Conservation (phyloP, 2,888 invertebrate genomes). For the Acrobasis repandana region DNA sequence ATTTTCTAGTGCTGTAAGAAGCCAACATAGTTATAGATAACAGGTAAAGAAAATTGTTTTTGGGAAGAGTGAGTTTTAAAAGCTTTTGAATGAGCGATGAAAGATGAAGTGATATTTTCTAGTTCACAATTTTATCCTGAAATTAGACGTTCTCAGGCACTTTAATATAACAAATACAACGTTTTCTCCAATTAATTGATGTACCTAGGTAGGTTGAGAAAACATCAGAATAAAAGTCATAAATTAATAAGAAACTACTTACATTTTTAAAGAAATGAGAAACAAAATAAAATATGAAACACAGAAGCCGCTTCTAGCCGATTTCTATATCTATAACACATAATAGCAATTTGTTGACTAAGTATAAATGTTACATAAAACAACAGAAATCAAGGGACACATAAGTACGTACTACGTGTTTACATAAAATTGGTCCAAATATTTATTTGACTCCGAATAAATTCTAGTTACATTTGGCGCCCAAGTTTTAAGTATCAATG, state of each 20-base stretch:
- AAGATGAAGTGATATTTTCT: background rate
- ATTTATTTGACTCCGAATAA: slow-evolving; percentile 50
- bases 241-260: no score
- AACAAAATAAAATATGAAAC: no score
- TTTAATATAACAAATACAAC: background rate
- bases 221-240: background rate
- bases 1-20: background rate
- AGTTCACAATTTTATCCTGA: background rate
- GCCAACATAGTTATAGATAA: background rate
- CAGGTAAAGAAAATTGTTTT: background rate
- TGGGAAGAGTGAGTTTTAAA: background rate
- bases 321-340: no score
- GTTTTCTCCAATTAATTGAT: background rate
- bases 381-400: slow-evolving; percentile 24
- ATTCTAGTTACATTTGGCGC: slow-evolving; percentile 24
- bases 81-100: background rate
- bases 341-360: background rate
- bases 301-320: no score
- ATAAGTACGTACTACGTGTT: slow-evolving; percentile 51
- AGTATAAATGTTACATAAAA: slow-evolving; percentile 15
- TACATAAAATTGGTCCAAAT: slow-evolving; percentile 80
- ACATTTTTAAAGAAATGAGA: no score
- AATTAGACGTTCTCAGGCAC: background rate
- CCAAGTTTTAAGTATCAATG: slow-evolving; percentile 8
- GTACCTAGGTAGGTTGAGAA: background rate